Evolutionary conservation across 2,113 vertebrate genomes (phyloP).

Genomic region (Tretioscincus oriximinensis): DNA sequence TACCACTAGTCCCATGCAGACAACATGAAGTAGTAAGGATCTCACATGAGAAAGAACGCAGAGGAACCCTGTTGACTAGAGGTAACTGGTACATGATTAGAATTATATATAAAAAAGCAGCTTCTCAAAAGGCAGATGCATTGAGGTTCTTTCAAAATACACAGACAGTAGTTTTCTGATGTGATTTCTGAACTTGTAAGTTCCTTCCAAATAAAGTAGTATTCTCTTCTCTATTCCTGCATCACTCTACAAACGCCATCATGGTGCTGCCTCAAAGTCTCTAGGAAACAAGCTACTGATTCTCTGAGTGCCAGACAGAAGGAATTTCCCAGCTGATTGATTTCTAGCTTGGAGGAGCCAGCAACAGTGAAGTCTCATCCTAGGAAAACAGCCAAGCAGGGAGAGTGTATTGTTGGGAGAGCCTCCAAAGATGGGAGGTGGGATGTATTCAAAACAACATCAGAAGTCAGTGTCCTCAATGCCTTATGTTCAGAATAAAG

Average conservation of each 20-base stretch:
- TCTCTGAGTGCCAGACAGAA: constrained; percentile 25
- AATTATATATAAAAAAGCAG: neutral
- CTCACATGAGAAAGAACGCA: neutral
- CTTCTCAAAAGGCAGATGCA: neutral
- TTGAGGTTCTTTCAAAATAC: neutral
- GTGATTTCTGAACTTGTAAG: neutral
- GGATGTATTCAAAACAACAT: neutral
- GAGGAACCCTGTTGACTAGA: neutral
- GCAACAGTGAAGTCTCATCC: constrained; percentile 27
- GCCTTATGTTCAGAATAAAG: constrained; percentile 12
- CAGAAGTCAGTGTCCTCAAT: neutral
- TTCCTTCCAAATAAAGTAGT: neutral
- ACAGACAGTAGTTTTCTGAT: neutral
- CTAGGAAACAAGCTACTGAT: constrained; percentile 13
- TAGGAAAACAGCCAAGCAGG: constrained; percentile 26
- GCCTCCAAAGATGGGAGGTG: neutral
- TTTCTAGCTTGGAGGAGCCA: constrained; percentile 25
- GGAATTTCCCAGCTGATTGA: constrained; percentile 28
- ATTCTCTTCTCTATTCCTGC: neutral
- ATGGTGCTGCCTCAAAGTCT: constrained; percentile 10
- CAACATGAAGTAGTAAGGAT: too few species aligned
- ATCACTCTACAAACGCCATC: neutral
- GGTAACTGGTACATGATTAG: neutral
- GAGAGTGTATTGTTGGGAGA: constrained; percentile 3
- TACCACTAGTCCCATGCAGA: too few species aligned